Evolutionary conservation across 2,797 vertebrate species (phyloP).

Genomic region (Luscinia luscinia): DNA sequence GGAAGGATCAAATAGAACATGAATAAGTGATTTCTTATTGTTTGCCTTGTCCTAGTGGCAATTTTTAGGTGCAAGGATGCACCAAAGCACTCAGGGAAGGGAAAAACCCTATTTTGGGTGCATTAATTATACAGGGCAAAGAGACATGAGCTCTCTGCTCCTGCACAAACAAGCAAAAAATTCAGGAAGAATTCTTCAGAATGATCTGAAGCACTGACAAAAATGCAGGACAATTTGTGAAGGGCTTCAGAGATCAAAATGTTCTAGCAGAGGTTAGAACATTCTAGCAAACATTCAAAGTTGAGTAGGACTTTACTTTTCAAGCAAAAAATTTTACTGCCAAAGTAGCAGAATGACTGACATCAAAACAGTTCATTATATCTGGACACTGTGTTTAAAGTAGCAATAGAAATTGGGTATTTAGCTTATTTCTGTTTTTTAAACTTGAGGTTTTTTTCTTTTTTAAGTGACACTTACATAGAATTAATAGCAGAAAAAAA

Average conservation of each 20-base stretch:
- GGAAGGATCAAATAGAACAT: not conserved
- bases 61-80: not conserved
- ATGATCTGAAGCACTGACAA: not conserved
- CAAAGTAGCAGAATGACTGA: not conserved
- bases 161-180: not conserved
- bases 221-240: not conserved
- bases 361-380: not conserved
- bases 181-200: not conserved
- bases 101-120: not conserved
- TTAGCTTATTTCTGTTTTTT: not conserved
- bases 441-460: not conserved
- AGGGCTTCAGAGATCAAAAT: not conserved
- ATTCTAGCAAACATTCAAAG: not conserved
- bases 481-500: not conserved
- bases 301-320: not conserved
- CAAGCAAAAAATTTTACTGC: not conserved
- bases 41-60: not conserved
- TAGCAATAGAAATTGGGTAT: not conserved
- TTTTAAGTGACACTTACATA: not conserved
- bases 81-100: not conserved
- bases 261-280: not conserved
- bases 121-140: accelerated
- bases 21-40: not conserved
- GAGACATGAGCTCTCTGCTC: not conserved
- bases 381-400: not conserved